These are phyloP conservation scores for Octodon degus DNA, from an alignment of 2,113 vertebrate genomes.

Conservation along the genomic window DNA sequence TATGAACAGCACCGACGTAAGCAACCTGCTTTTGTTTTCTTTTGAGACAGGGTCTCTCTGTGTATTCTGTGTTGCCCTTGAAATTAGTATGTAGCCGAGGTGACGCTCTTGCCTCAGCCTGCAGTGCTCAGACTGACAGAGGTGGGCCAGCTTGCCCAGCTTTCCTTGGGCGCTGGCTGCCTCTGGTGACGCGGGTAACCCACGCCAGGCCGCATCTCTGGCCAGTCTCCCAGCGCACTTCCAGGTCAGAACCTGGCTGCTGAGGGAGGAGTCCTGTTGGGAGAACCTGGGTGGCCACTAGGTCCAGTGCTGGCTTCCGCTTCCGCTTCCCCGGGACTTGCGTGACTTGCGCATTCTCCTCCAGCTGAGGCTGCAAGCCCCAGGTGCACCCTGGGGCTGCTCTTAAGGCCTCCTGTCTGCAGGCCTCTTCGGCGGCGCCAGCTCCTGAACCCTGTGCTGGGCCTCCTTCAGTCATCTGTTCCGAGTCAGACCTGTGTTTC, in stretches of 20 bases:
- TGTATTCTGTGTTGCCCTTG: not conserved
- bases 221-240: not conserved
- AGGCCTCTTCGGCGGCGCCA: too few relatives aligned
- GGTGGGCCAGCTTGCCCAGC: not conserved
- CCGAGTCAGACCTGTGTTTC: not conserved
- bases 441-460: not conserved
- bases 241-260: accelerated
- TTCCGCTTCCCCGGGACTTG: not conserved
- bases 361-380: not conserved
- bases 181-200: not conserved
- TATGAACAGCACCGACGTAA: not conserved
- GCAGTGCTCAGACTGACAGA: not conserved
- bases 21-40: not conserved
- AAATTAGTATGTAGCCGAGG: not conserved
- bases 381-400: not conserved
- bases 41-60: not conserved
- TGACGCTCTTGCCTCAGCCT: not conserved
- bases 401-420: not conserved
- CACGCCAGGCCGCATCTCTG: not conserved
- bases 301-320: not conserved
- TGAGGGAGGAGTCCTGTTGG: accelerated
- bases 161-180: not conserved
- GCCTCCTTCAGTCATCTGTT: not conserved
- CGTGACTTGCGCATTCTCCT: not conserved
- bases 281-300: not conserved